phyloP scores from a whole-genome alignment of 2,888 invertebrate species.

The Nemapogon koenigi region DNA sequence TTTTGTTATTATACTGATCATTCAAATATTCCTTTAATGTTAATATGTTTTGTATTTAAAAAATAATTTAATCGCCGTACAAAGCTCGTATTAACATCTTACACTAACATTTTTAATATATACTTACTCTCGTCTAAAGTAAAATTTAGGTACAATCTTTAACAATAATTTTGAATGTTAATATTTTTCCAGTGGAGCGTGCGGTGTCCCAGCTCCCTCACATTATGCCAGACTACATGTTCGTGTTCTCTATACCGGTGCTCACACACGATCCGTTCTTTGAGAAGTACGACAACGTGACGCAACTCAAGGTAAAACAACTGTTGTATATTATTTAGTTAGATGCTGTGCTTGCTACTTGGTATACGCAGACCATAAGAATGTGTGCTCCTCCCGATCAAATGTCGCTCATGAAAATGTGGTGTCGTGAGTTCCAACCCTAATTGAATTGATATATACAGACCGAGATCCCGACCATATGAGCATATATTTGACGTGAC shows the following conservation, averaged over 20 bases:
- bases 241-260: conserved; percentile 95
- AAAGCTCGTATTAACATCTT: neutral
- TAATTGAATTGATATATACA: no score
- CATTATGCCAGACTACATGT: conserved; percentile 95
- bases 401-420: no score
- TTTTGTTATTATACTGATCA: neutral
- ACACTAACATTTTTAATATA: no score
- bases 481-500: no score
- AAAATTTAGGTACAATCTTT: no score
- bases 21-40: neutral
- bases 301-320: conserved; percentile 70
- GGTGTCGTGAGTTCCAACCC: no score
- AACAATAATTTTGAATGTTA: conserved; percentile 10
- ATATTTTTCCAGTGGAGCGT: conserved; percentile 60
- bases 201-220: conserved; percentile 81
- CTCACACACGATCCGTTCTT: conserved; percentile 92
- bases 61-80: neutral
- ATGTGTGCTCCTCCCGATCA: no score
- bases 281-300: conserved; percentile 76
- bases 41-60: neutral
- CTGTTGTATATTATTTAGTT: no score
- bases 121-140: no score
- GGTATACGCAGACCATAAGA: no score
- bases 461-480: no score
- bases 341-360: no score